A percentile compares a stretch with the other conserved stretches of the same genome.
phyloP scores from a whole-genome alignment of 2,797 vertebrate species.

The Antennarius maculatus region DNA sequence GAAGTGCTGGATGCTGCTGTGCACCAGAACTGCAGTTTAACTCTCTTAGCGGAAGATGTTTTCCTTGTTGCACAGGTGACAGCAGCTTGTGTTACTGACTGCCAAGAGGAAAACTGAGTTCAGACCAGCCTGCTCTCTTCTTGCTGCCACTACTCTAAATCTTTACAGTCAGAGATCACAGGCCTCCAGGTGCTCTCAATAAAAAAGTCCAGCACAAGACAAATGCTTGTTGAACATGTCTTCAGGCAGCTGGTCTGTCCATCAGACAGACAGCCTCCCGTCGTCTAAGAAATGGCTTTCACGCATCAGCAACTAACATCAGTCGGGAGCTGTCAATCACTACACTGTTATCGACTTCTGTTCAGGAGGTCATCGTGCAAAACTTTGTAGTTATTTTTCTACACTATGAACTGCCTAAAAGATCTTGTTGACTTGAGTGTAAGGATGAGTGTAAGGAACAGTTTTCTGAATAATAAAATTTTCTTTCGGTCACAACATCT shows the following conservation, averaged over 20 bases:
- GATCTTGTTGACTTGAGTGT: slow-evolving; percentile 29
- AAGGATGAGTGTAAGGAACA: background rate
- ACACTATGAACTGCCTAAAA: slow-evolving; percentile 28
- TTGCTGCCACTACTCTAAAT: slow-evolving; percentile 34
- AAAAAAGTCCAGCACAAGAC: slow-evolving; percentile 48
- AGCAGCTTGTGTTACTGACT: background rate
- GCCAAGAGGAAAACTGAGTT: slow-evolving; percentile 22
- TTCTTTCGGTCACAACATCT: slow-evolving; percentile 27
- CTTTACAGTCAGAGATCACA: slow-evolving; percentile 57
- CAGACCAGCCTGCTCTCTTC: background rate
- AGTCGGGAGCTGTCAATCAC: slow-evolving; percentile 7
- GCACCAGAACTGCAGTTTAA: slow-evolving; percentile 21
- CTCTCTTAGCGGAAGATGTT: slow-evolving; percentile 32
- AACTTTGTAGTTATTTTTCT: slow-evolving; percentile 7
- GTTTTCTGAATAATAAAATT: slow-evolving; percentile 31
- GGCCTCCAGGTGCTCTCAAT: slow-evolving; percentile 48
- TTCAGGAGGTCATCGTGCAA: background rate
- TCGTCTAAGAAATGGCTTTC: slow-evolving; percentile 29
- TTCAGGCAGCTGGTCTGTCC: slow-evolving; percentile 19
- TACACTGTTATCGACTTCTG: slow-evolving; percentile 8
- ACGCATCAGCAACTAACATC: slow-evolving; percentile 11
- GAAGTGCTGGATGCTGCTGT: slow-evolving; percentile 17
- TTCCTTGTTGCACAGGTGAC: slow-evolving; percentile 12
- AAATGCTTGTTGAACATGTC: slow-evolving; percentile 48
- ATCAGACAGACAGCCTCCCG: slow-evolving; percentile 29